Base-by-base conservation (phyloP, 2,797 vertebrate species). In the Danio aesculapii region DNA sequence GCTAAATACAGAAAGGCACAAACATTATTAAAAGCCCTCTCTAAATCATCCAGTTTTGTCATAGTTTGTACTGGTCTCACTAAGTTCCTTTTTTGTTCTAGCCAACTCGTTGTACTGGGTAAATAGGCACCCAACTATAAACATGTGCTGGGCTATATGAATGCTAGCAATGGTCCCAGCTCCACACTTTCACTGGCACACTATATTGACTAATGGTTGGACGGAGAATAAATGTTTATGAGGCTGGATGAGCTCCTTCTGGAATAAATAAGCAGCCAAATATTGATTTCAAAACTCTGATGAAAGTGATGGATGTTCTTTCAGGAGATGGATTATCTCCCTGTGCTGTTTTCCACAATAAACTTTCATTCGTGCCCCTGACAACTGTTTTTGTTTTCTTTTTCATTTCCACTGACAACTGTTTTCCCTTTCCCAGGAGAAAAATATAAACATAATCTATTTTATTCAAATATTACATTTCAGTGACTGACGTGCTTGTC, bases 231-330 rank as follows among this genome's bases (percentile, higher is more conserved):
- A 21, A 52, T 50, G 66, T 62, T 7, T 16, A 69, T 52, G 21
- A 55, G 14, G 59, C 47, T 19, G 17, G 46, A 19, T 11, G 43
- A 46, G 71, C 43, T 61, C 55, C n/a, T 61, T 14, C n/a, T 70
- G 46, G 57, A 70, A 70, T 53, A 62, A 61, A 79, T 14, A 69
- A 43, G 30, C 21, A 52, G 47, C 44, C 77, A 61, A 61, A 61
- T 79, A 79, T 62, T 62, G 57, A 79, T 79, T 53, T 50, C n/a
- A 71, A 46, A 57, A 70, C 46, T 62, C 55, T 59, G 44, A 57
- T 59, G 44, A 70, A 71, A 62, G 19, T 71, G 57, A 79, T 61
- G 55, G 30, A 66, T 67, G 52, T n/a, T 62, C n/a, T 62, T n/a
- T 53, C n/a, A 79, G 10, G 6, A 61, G 55, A 68, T 77, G 44